Base-by-base conservation (phyloP, 2,888 invertebrate genomes). In the Hypselothyrea guttata region DNA sequence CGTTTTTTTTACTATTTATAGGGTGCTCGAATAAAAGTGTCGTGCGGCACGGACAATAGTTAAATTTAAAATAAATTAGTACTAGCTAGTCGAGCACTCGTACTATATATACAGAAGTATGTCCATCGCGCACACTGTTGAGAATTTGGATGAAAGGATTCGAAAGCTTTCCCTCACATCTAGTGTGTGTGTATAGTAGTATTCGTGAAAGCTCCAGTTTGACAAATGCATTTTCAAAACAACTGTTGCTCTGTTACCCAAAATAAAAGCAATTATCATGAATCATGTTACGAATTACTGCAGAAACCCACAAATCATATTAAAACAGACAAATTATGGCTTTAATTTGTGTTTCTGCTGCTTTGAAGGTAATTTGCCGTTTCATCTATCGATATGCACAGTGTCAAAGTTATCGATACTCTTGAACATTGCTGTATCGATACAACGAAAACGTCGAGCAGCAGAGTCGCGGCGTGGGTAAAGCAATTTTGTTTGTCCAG, bases 101-200 rank as follows among this genome's bases (percentile, higher is more conserved):
- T 52, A 59, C 51, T 68, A 56, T 47, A 41, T 59, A 62, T 56
- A 63, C 35, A 30, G 28, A 35, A 44, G 48, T 49, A 51, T n/a
- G n/a, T 35, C 46, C 38, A 28, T 35, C 38, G 48, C 60, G 44
- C 35, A 46, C 47, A 40, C 70, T 15, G 35, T 34, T 31, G 63
- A 11, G 56, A 68, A 62, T 58, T 52, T 41, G 45, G 37, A 31
- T 59, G 40, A 69, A 73, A 63, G 71, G 71, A 63, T 56, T 15
- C n/a, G 8, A 60, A 73, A 71, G 71, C 71, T 71, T 64, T 69
- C 53, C 64, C 51, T 34, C 56, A 68, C 44, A 51, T 64, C 53
- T 40, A 28, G n/a, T 54, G 49, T 71, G 61, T 72, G 55, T 73
- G 64, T 63, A 69, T 59, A 59, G 33, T 33, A 55, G 62, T 58